Evolutionary conservation across 2,888 invertebrate species (phyloP), one percentile per base, ranked within the genome.

Genomic region (Oxyteleia sp.): DNA sequence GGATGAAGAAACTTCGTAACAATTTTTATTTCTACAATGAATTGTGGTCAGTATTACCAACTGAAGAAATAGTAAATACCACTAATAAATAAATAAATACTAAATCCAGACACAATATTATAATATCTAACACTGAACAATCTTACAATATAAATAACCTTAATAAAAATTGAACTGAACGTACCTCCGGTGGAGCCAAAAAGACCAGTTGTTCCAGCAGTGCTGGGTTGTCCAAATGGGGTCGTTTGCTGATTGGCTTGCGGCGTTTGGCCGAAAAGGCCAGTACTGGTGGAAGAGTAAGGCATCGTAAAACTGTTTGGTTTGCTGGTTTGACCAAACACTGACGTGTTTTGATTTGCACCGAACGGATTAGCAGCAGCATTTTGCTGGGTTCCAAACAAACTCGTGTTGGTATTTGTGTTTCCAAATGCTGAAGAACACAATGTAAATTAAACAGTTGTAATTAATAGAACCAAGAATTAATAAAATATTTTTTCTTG

Each of bases 311-410:
- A 96, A 2, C 95, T 95, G 90, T 94, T 94, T 0, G 94, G 94
- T 55, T 95, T 95, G 85, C 95, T 94, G 0, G 93, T 90, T 20
- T 95, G 94, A 0, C 96, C 96, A 88, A 97, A 97, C 4, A 97
- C 94, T 2, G 95, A 94, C 86, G 95, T 88, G 0, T 95, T 84
- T 0, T 93, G 93, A 78, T 90, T 94, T 1, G 94, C 92, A 4
- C 96, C 96, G 89, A 96, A 96, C 2, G 96, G 94, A n/a, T 95
- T 95, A 2, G 94, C 93, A 4, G 95, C 94, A 0, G 95, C 93
- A 71, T 95, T 94, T 84, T 94, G 95, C 82, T 94, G 94, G 1
- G 90, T 87, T 13, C 94, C 94, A 84, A 94, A 94, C 3, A 94
- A 85, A 69, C 90, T 91, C 7, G 93, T 90, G 47, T 90, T 85